A percentile compares a stretch with the other conserved stretches of the same genome.
Conservation (phyloP, 2,797 vertebrate genomes). For the Galaxias olidus region DNA sequence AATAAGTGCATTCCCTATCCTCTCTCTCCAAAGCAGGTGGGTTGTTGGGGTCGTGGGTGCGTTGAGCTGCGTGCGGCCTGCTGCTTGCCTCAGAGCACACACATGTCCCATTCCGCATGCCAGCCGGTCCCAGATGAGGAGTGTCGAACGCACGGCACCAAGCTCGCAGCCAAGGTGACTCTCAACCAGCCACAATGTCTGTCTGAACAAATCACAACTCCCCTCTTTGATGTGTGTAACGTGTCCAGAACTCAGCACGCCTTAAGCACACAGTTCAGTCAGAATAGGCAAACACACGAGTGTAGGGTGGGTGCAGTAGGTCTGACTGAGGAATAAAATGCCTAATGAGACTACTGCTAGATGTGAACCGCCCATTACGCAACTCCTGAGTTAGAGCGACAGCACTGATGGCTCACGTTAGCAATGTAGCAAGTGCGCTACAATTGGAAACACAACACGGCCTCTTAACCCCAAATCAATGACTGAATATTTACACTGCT, state of each 20-base stretch:
- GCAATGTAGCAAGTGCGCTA: slow-evolving; percentile 15
- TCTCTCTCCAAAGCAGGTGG: slow-evolving; percentile 7
- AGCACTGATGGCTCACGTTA: not conserved
- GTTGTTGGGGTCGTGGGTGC: slow-evolving; percentile 17
- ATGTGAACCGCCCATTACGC: not conserved
- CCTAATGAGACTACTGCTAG: not conserved
- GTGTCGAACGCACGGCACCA: slow-evolving; percentile 9
- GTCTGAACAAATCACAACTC: slow-evolving; percentile 1
- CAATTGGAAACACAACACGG: slow-evolving; percentile 32
- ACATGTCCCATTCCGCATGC: slow-evolving; percentile 4
- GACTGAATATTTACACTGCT: slow-evolving; percentile 42
- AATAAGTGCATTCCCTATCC: slow-evolving; percentile 17
- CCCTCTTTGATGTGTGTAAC: not conserved
- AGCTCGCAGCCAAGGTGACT: slow-evolving; percentile 3
- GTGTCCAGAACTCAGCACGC: not conserved
- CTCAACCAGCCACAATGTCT: not conserved
- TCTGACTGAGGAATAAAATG: not conserved
- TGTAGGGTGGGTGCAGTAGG: slow-evolving; percentile 8
- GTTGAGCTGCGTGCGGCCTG: slow-evolving; percentile 6
- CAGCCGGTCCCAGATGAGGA: slow-evolving; percentile 19
- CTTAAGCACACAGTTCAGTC: slow-evolving; percentile 2
- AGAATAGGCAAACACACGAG: not conserved
- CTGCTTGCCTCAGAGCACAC: slow-evolving; percentile 15
- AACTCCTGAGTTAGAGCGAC: not conserved
- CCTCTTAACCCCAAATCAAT: slow-evolving; percentile 33